Evolutionary conservation across 2,888 invertebrate species (phyloP).

Genomic region (Pediacus dermestoides): DNA sequence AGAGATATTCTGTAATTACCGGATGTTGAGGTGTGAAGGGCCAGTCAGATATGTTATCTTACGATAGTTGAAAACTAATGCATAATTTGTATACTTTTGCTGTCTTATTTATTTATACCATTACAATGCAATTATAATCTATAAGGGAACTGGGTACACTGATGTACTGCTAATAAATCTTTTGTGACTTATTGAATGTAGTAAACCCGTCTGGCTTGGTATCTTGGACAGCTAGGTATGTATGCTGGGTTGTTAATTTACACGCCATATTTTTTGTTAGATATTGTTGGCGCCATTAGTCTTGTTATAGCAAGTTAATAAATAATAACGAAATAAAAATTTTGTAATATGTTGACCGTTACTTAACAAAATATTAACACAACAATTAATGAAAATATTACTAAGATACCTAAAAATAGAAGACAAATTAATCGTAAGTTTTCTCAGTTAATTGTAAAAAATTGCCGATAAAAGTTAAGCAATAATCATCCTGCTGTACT

Average conservation of each 20-base stretch:
- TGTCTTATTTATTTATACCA: too few species aligned
- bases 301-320: slow-evolving; percentile 4
- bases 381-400: too few species aligned
- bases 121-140: slow-evolving; percentile 7
- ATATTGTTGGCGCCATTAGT: slow-evolving; percentile 6
- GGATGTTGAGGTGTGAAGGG: too few species aligned
- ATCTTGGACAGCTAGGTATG: background rate
- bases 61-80: too few species aligned
- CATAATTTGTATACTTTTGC: too few species aligned
- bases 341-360: slow-evolving; percentile 1
- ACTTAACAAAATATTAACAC: slow-evolving; percentile 1
- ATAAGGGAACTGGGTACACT: slow-evolving; percentile 1
- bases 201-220: slow-evolving; percentile 3
- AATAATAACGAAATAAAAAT: background rate
- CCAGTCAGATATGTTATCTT: too few species aligned
- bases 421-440: too few species aligned
- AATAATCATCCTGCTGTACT: too few species aligned
- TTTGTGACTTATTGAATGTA: slow-evolving; percentile 4
- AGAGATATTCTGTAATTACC: too few species aligned
- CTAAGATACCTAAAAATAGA: too few species aligned
- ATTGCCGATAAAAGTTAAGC: too few species aligned
- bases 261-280: slow-evolving; percentile 6
- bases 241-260: slow-evolving; percentile 5
- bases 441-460: too few species aligned
- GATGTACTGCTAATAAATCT: slow-evolving; percentile 4